Evolutionary conservation across 2,888 invertebrate genomes (phyloP), one percentile per base, ranked within the genome.

Genomic region (Drosophila pseudotalamancana): DNA sequence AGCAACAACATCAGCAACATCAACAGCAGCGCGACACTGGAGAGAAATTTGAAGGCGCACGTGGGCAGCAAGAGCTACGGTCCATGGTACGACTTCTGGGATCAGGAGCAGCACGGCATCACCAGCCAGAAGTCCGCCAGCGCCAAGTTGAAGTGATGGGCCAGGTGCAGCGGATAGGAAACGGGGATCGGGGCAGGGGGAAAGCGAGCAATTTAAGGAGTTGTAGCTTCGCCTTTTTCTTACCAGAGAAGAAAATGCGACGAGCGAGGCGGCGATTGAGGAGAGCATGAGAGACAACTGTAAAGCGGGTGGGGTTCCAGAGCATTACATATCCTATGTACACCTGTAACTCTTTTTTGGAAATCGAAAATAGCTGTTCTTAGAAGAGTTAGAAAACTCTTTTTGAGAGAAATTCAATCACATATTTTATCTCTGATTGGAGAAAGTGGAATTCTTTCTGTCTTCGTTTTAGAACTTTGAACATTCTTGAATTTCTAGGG

Each of bases 71-170:
- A 95, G 87, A 95, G 94, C 74, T 97, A 96, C 89, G 97, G 97
- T 1, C 96, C 97, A 0, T 97, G 97, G 97, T 97, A 96, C 88
- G 97, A 97, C 91, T 93, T 97, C 67, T 97, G 97, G 97, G 96
- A 90, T 56, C 89, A 89, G 62, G 85, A 88, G 23, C 86, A 87
- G 32, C 88, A 88, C 35, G 81, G 73, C 39, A 78, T 76, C 29
- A 32, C 64, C 48, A 77, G 62, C 11, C 85, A 80, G 49, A 79
- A 87, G 53, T 57, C 74, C 3, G 49, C 65, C 8, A 75, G 67
- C 31, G 78, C 82, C 59, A 88, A 88, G 68, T 57, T 82, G 35
- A 86, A 89, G 59, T 84, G 70, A 60, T 29, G 3, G 19, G 32
- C 6, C 11, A 21, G 0, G 1, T 14, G 16, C 11, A 27, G 9